These are phyloP conservation scores for Synanthedon formicaeformis DNA, from an alignment of 2,888 invertebrate genomes.

Conservation along the genomic window DNA sequence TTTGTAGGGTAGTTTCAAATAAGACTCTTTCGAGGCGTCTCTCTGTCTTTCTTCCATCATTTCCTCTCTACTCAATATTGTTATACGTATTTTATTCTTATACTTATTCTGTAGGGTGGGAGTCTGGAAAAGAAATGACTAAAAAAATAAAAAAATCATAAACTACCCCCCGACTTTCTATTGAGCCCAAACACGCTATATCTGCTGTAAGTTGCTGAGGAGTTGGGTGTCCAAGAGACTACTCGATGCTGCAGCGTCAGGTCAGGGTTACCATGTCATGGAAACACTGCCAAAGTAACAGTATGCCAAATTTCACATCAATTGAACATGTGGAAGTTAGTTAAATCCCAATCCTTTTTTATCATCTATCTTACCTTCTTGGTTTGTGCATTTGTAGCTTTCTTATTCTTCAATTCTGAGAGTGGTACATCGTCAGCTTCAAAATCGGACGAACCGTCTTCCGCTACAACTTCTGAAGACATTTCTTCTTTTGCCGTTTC, in stretches of 20 bases:
- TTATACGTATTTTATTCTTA: conserved; percentile 30
- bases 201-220: too few relatives aligned
- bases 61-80: conserved; percentile 26
- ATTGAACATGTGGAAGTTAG: too few relatives aligned
- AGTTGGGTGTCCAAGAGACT: too few relatives aligned
- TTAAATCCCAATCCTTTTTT: too few relatives aligned
- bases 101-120: conserved; percentile 18
- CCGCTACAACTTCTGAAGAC: conserved; percentile 29
- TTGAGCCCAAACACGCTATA: too few relatives aligned
- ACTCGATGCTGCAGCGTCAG: too few relatives aligned
- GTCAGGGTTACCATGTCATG: too few relatives aligned
- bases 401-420: conserved; percentile 15
- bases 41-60: conserved; percentile 29
- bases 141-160: too few relatives aligned
- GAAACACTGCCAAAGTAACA: too few relatives aligned
- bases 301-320: too few relatives aligned
- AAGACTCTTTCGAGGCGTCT: conserved; percentile 25
- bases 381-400: background rate
- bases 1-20: conserved; percentile 37
- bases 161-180: background rate
- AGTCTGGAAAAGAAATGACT: background rate
- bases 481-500: conserved; percentile 5
- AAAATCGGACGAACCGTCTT: conserved; percentile 24
- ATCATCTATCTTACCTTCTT: background rate
- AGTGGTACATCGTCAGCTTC: conserved; percentile 19